Percentiles rank a stretch among this genome's conserved stretches.
Conservation (phyloP, 2,888 invertebrate genomes). For the Automeris io region DNA sequence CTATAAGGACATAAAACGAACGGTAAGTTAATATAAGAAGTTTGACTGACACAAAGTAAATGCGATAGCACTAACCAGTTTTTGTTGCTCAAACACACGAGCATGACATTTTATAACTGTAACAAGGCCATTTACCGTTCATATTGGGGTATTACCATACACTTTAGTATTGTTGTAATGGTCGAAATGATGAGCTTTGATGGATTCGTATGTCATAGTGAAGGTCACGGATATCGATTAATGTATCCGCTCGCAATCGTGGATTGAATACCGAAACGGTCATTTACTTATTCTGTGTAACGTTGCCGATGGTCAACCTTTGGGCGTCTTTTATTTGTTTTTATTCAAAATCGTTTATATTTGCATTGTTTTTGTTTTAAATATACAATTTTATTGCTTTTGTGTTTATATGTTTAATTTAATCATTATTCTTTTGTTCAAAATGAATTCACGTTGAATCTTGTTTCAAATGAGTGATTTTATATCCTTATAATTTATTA, state of each 20-base stretch:
- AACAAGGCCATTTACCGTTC: constrained; percentile 66
- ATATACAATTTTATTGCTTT: background rate
- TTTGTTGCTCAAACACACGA: constrained; percentile 52
- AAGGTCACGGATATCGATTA: constrained; percentile 40
- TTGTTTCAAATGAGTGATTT: too few species aligned
- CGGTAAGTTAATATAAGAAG: constrained; percentile 7
- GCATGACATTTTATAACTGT: constrained; percentile 71
- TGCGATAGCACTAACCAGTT: constrained; percentile 43
- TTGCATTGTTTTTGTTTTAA: background rate
- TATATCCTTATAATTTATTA: too few species aligned
- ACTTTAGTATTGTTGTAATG: constrained; percentile 32
- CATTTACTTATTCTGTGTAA: constrained; percentile 6
- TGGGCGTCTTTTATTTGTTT: constrained; percentile 4
- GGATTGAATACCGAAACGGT: constrained; percentile 22
- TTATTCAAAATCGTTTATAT: background rate
- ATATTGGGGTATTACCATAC: constrained; percentile 52
- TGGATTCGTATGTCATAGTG: constrained; percentile 49
- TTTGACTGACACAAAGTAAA: constrained; percentile 19
- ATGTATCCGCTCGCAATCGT: constrained; percentile 25
- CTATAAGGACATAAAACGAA: constrained; percentile 13
- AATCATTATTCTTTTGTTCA: background rate
- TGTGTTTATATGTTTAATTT: background rate
- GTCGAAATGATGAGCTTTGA: constrained; percentile 42
- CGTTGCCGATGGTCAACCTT: constrained; percentile 7
- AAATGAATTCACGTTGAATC: too few species aligned